These are phyloP conservation scores for Xanthorhoe spadicearia DNA, from an alignment of 2,888 invertebrate species.

Conservation along the genomic window DNA sequence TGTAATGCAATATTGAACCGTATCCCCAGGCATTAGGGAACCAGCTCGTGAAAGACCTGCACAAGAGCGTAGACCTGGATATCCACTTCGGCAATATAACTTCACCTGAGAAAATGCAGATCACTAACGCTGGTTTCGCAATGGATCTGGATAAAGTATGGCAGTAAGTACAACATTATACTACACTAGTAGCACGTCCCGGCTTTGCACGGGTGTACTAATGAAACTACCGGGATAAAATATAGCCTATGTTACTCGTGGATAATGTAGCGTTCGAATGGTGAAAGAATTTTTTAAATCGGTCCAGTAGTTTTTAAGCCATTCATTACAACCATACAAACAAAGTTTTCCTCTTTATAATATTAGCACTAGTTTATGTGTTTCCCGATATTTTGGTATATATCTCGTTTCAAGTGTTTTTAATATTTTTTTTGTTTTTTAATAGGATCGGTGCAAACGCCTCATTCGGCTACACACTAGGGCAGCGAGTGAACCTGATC, in stretches of 20 bases:
- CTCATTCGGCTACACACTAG: slow-evolving; percentile 78
- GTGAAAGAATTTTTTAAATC: no score
- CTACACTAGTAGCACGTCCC: no score
- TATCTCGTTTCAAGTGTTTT: no score
- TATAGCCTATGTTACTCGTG: no score
- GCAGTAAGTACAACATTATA: slow-evolving; percentile 65
- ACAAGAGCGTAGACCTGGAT: slow-evolving; percentile 75
- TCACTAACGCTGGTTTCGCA: slow-evolving; percentile 75
- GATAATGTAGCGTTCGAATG: no score
- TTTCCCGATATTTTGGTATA: no score
- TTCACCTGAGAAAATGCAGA: slow-evolving; percentile 56
- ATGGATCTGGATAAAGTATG: slow-evolving; percentile 79
- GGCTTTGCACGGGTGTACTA: no score
- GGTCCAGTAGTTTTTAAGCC: no score
- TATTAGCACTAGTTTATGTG: no score
- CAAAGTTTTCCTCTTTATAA: no score
- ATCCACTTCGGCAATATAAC: slow-evolving; percentile 77
- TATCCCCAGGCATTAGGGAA: slow-evolving; percentile 70
- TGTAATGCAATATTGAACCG: slow-evolving; percentile 4
- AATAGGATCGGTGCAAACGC: slow-evolving; percentile 84
- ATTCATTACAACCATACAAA: no score
- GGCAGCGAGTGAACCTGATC: slow-evolving; percentile 80
- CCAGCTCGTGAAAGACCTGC: slow-evolving; percentile 65
- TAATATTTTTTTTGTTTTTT: background rate
- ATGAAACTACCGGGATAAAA: no score